Evolutionary conservation across 1,140 invertebrate genomes (phyloP).

Genomic region (Brachionus angularis): DNA sequence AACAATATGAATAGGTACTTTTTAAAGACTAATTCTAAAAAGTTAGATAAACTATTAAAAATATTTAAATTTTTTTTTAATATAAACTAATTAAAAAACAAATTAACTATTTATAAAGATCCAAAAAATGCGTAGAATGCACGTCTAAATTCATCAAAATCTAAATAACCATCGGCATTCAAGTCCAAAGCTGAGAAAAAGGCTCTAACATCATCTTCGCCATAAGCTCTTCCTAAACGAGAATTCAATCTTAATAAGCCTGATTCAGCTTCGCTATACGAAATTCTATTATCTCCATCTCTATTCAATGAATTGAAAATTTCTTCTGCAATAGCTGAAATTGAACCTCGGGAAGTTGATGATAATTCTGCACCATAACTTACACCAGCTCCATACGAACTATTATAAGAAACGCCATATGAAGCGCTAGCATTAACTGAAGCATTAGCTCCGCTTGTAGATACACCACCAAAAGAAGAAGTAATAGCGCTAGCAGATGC

Average conservation of each 20-base stretch:
- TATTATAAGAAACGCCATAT: background rate
- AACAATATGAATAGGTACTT: too few relatives aligned
- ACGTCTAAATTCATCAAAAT: constrained; percentile 18
- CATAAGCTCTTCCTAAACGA: constrained; percentile 30
- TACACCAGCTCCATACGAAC: background rate
- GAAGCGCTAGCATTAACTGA: too few relatives aligned
- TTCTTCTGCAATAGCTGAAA: background rate
- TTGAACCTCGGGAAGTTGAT: background rate
- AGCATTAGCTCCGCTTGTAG: background rate
- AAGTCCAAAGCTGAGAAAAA: constrained; percentile 6
- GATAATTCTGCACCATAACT: background rate
- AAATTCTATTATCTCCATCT: constrained; percentile 8
- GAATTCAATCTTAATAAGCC: constrained; percentile 28
- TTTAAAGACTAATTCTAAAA: too few relatives aligned
- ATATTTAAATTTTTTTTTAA: too few relatives aligned
- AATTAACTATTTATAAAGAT: too few relatives aligned
- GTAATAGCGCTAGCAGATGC: background rate
- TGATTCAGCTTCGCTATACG: constrained; percentile 24
- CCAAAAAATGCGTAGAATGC: too few relatives aligned
- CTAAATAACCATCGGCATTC: constrained; percentile 15
- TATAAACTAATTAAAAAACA: too few relatives aligned
- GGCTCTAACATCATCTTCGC: constrained; percentile 38
- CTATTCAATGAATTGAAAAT: constrained; percentile 35
- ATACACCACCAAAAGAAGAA: background rate
- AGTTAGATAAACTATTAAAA: too few relatives aligned